Evolutionary conservation across 2,797 vertebrate species (phyloP).

Genomic region (Vespertilio murinus): DNA sequence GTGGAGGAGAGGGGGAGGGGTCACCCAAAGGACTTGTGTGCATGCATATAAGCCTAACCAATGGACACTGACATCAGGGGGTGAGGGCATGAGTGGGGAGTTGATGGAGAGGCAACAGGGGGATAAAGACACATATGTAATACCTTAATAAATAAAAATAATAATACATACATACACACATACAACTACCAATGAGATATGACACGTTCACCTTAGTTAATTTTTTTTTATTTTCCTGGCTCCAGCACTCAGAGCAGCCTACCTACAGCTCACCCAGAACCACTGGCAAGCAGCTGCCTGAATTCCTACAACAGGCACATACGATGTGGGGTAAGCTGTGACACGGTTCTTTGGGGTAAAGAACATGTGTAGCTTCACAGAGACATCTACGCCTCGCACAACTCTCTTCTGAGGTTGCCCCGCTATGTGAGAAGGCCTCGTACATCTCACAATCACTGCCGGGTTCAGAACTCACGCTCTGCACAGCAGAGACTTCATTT

Average conservation of each 20-base stretch:
- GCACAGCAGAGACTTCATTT: background rate
- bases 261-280: background rate
- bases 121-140: too few relatives aligned
- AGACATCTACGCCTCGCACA: background rate
- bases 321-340: background rate
- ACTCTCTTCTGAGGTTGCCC: background rate
- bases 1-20: too few relatives aligned
- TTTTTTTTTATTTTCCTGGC: background rate
- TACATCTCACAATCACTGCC: background rate
- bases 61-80: too few relatives aligned
- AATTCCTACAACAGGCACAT: background rate
- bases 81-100: too few relatives aligned
- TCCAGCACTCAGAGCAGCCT: background rate
- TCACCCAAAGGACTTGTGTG: too few relatives aligned
- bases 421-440: background rate
- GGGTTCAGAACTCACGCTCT: background rate
- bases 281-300: fast-evolving
- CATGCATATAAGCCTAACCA: too few relatives aligned
- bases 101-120: fast-evolving
- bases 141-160: too few relatives aligned
- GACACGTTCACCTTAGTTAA: background rate
- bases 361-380: background rate
- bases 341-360: background rate
- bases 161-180: background rate
- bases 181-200: background rate